A percentile compares a stretch with the other conserved stretches of the same genome.
Evolutionary conservation across 1,140 invertebrate species (phyloP).

Genomic region (Bombyx mori): DNA sequence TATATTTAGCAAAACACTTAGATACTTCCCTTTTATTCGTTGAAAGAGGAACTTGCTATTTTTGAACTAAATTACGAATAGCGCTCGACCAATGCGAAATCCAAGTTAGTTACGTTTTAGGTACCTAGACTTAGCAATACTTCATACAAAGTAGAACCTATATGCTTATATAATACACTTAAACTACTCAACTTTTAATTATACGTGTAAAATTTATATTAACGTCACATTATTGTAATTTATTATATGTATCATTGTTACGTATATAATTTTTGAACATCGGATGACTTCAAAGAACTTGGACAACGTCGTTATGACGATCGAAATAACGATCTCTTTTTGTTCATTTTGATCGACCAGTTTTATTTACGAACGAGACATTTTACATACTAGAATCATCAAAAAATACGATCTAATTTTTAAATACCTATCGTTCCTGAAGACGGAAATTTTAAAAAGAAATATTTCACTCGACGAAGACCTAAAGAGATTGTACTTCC

Average conservation of each 20-base stretch:
- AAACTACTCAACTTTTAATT: slow-evolving; percentile 61
- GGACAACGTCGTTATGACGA: slow-evolving; percentile 32
- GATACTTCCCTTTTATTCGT: slow-evolving; percentile 1
- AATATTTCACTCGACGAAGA: slow-evolving; percentile 40
- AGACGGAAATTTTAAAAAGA: slow-evolving; percentile 47
- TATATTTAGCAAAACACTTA: too few species aligned
- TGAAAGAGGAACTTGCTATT: slow-evolving; percentile 15
- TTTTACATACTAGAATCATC: slow-evolving; percentile 50
- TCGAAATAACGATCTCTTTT: slow-evolving; percentile 9
- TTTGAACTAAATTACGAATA: slow-evolving; percentile 9
- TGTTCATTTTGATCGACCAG: slow-evolving; percentile 24
- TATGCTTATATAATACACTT: slow-evolving; percentile 64
- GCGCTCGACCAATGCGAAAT: slow-evolving; percentile 16
- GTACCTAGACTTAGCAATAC: slow-evolving; percentile 38
- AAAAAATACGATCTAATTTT: slow-evolving; percentile 58
- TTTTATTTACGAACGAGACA: slow-evolving; percentile 38
- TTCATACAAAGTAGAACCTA: slow-evolving; percentile 61
- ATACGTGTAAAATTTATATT: slow-evolving; percentile 67
- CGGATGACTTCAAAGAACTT: slow-evolving; percentile 46
- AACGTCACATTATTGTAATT: slow-evolving; percentile 63
- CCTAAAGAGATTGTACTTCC: slow-evolving; percentile 61
- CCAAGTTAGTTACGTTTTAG: slow-evolving; percentile 18
- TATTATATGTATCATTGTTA: slow-evolving; percentile 69
- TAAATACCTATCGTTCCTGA: slow-evolving; percentile 32
- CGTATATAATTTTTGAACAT: slow-evolving; percentile 71